A percentile compares a stretch with the other conserved stretches of the same genome.
phyloP scores from a whole-genome alignment of 2,797 vertebrate genomes.

The Hyperoplus lanceolatus region DNA sequence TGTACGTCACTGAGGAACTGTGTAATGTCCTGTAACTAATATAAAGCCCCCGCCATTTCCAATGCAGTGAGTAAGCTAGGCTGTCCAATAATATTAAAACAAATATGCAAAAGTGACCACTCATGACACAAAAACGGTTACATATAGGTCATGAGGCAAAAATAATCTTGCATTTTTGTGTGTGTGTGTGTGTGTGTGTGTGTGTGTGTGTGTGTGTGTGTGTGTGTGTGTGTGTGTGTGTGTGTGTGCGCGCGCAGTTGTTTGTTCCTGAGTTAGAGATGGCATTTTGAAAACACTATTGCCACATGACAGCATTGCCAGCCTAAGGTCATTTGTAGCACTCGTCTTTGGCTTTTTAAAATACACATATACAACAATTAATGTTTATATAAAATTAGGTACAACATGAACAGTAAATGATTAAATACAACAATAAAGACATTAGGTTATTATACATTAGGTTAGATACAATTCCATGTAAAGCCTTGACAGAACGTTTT shows the following conservation, averaged over 20 bases:
- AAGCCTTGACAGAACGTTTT: too few relatives aligned
- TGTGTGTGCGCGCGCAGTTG: not conserved
- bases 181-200: not conserved
- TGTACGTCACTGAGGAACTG: not conserved
- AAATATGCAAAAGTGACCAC: not conserved
- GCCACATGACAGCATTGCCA: not conserved
- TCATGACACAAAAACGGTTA: not conserved
- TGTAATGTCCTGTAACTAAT: not conserved
- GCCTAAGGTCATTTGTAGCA: not conserved
- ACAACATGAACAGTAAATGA: too few relatives aligned
- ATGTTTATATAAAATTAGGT: not conserved
- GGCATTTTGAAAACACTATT: not conserved
- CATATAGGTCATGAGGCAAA: too few relatives aligned
- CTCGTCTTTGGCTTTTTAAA: not conserved
- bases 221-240: not conserved
- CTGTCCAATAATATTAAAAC: not conserved
- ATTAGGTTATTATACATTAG: too few relatives aligned
- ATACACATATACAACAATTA: not conserved
- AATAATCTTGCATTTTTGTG: too few relatives aligned
- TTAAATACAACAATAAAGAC: too few relatives aligned
- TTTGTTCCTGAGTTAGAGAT: not conserved
- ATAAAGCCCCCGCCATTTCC: not conserved
- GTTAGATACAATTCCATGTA: too few relatives aligned
- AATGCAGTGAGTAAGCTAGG: not conserved
- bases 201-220: not conserved